Evolutionary conservation across 2,113 vertebrate species (phyloP).

Genomic region (Chaetura pelagica): DNA sequence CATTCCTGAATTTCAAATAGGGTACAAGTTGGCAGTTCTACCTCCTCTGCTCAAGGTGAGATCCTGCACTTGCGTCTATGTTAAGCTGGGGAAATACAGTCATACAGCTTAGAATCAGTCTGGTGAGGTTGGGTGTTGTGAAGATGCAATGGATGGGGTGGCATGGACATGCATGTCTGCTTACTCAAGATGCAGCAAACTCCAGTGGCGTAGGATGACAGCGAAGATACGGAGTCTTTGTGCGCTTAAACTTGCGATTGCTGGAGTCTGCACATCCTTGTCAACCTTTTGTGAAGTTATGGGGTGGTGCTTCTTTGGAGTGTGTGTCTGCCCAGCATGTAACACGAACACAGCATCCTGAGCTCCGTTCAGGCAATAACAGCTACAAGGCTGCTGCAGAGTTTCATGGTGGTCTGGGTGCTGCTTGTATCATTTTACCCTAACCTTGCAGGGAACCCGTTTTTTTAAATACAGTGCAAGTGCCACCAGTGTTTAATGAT

Average conservation of each 20-base stretch:
- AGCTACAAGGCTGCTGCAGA: background rate
- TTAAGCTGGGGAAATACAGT: accelerated
- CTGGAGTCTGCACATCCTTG: background rate
- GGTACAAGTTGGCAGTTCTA: background rate
- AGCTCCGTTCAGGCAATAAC: background rate
- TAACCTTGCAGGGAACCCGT: background rate
- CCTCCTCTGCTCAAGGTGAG: background rate
- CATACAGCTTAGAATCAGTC: background rate
- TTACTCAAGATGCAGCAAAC: too few species aligned
- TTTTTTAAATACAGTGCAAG: background rate
- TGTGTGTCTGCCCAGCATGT: background rate
- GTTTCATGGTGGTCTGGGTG: background rate
- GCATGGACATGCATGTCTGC: accelerated
- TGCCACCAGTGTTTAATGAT: background rate
- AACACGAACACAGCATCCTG: background rate
- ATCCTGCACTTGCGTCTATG: background rate
- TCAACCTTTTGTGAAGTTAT: background rate
- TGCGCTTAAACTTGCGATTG: background rate
- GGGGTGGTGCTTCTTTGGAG: background rate
- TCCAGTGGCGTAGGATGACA: accelerated
- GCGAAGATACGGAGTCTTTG: accelerated
- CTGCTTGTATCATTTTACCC: background rate
- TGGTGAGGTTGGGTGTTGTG: background rate
- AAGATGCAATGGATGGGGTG: accelerated
- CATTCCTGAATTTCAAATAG: background rate